Conservation (phyloP, 2,797 vertebrate species). For the Petrocephalus sullivani region DNA sequence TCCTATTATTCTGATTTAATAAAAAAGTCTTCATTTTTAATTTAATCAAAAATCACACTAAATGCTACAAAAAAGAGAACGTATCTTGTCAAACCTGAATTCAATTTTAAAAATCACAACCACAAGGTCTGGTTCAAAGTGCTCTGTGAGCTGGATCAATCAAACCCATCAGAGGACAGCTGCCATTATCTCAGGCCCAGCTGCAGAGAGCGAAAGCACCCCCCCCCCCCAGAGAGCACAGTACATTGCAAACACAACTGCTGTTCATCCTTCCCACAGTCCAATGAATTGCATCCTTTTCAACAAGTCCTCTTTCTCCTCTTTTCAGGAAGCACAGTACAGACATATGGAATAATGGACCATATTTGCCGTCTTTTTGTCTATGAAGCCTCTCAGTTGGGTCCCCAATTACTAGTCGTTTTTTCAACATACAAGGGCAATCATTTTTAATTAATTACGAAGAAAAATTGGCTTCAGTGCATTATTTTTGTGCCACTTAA, state of each 20-base stretch:
- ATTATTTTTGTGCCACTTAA: neutral
- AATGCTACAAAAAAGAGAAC: too few species aligned
- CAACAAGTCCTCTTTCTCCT: neutral
- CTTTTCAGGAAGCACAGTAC: neutral
- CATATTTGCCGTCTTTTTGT: neutral
- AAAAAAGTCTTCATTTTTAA: too few species aligned
- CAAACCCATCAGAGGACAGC: neutral
- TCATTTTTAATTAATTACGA: neutral
- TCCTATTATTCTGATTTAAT: too few species aligned
- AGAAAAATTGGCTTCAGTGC: neutral
- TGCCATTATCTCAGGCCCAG: neutral
- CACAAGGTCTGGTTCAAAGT: neutral
- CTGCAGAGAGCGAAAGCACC: too few species aligned
- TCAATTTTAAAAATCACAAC: neutral
- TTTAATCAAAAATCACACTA: too few species aligned
- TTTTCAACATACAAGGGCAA: neutral
- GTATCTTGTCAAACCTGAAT: neutral
- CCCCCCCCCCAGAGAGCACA: too few species aligned
- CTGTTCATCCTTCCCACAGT: neutral
- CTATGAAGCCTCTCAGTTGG: neutral
- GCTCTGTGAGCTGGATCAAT: too few species aligned
- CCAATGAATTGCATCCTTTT: neutral
- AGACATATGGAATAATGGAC: neutral
- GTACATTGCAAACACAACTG: neutral
- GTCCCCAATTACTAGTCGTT: neutral